Base-by-base conservation (phyloP, 2,888 invertebrate genomes). In the Drosophila lacicola region DNA sequence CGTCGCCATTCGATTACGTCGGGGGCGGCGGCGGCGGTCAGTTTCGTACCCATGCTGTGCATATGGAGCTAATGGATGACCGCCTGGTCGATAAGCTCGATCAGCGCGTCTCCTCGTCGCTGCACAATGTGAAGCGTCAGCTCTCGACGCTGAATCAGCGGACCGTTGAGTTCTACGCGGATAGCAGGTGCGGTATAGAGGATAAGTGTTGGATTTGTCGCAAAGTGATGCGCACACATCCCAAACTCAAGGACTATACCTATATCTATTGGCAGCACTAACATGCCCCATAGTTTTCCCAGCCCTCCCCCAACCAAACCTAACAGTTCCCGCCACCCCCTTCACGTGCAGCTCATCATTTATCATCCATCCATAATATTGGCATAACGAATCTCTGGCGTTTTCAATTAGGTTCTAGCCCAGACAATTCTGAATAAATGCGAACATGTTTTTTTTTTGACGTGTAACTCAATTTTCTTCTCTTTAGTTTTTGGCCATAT, bases 141-240 rank as follows among this genome's bases (percentile, higher is more conserved):
- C 69, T 92, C 67, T 91, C 91, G 64, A 80, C 91, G 44, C 80
- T 92, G 36, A 92, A 91, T 81, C 90, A 91, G 72, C 91, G 90
- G 71, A 92, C 92, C 36, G 90, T 90, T 19, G 92, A 92, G 73
- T 91, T 92, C 84, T 92, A 92, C 83, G 90, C 91, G 78, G 92
- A 92, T 82, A 91, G 92, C 90, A 92, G 92, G 92, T 92, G 92
- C 73, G 92, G 90, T 75, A 90, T 91, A 78, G 83, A 82, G 70
- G 90, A 91, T 89, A 91, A 91, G 88, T 91, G 91, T 89, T 91
- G 91, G 90, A 88, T 91, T 33, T 91, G 91, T 82, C 91, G 91
- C 78, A 91, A 91, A 68, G 91, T 91, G 13, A 69, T 90, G 90
- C 90, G 91, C 58, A 89, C 89, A 67, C 91, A 91, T 90, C 91